Evolutionary conservation across 2,113 vertebrate genomes (phyloP), one percentile per base, ranked within the genome.

Genomic region (Oenanthe oenanthe): DNA sequence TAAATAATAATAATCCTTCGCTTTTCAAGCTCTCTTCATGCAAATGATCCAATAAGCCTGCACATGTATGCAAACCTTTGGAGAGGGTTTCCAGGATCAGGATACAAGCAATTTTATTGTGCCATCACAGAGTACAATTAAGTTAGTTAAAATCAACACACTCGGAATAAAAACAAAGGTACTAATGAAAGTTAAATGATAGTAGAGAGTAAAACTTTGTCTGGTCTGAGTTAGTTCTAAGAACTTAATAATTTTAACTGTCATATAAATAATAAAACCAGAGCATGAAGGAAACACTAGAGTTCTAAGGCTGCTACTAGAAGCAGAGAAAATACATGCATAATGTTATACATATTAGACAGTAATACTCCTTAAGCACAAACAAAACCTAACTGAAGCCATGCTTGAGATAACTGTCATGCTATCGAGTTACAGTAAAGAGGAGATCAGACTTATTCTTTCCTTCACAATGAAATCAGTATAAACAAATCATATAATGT

Each of bases 401-500:
- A 90, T 58, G 65, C 68, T 53, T 83, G 70, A 70, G 75, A 88
- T 74, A 95, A 95, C 84, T 92, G 71, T 56, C 65, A 50, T 47
- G 47, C 62, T 95, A 94, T 93, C 57, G 3, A 91, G 79, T 89
- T 93, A 88, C 94, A 84, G 66, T 40, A 91, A 94, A 88, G 47
- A 92, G 61, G 58, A 91, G 63, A 88, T 92, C 72, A 91, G 85
- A 72, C 86, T 92, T 94, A 88, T 66, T 95, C 79, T 82, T 96
- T 76, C 81, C 60, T 83, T 93, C 77, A 85, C 77, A 89, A 85
- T 90, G 81, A 92, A 96, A 96, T 94, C 76, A 89, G 74, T 92
- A 82, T 95, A 96, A 96, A 94, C 94, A 96, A 96, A 93, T 88
- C 96, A 54, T 82, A 90, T 60, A 88, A 95, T 94, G 90, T 93